These are phyloP conservation scores for Chloroceryle aenea DNA, from an alignment of 2,113 vertebrate genomes.

Conservation along the genomic window DNA sequence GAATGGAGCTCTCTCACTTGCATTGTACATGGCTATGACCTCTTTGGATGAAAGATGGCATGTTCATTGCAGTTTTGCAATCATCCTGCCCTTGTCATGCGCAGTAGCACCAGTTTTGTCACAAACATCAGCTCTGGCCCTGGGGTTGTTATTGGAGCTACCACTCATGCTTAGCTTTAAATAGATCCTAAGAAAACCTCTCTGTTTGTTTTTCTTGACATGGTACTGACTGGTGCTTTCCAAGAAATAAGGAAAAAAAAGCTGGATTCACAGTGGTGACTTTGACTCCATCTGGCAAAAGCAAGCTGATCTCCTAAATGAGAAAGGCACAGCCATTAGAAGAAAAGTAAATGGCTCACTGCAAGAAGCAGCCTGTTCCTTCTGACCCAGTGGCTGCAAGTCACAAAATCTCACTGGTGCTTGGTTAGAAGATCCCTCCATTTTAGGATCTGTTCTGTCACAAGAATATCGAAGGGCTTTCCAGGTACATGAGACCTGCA, in stretches of 20 bases:
- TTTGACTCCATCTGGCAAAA: constrained; percentile 66
- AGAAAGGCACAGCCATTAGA: constrained; percentile 16
- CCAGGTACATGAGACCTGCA: neutral
- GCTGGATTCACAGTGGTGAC: constrained; percentile 55
- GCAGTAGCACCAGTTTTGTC: constrained; percentile 33
- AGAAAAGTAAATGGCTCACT: constrained; percentile 25
- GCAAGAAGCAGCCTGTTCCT: constrained; percentile 10
- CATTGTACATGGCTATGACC: neutral
- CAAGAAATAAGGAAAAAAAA: constrained; percentile 74
- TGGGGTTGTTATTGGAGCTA: constrained; percentile 49
- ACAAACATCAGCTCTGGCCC: constrained; percentile 3
- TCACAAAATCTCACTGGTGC: neutral
- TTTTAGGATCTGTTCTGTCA: neutral
- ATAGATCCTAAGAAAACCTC: constrained; percentile 72
- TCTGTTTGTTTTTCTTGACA: constrained; percentile 80
- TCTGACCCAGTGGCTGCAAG: neutral
- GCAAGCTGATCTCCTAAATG: constrained; percentile 18
- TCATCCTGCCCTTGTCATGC: neutral
- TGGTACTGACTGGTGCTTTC: constrained; percentile 75
- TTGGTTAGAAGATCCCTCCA: neutral
- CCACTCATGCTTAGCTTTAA: constrained; percentile 62
- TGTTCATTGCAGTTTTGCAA: neutral
- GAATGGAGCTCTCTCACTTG: neutral
- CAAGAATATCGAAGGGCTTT: neutral
- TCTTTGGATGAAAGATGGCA: neutral